phyloP scores from a whole-genome alignment of 2,113 vertebrate species.

The Actenoides lindsayi region DNA sequence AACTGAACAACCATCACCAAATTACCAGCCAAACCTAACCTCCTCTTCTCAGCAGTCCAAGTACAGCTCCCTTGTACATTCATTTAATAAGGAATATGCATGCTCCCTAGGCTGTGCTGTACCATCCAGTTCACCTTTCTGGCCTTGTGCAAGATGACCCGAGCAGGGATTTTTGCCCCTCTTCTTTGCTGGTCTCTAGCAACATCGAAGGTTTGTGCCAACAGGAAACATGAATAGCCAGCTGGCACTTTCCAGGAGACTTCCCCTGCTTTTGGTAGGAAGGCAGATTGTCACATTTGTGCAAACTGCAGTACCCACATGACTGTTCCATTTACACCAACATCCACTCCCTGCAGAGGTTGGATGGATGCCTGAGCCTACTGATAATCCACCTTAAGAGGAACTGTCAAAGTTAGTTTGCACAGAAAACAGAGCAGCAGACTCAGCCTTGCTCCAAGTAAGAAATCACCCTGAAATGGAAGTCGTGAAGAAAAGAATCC shows the following conservation, averaged over 20 bases:
- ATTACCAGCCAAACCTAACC: background rate
- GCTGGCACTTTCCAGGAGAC: background rate
- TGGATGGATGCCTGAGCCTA: background rate
- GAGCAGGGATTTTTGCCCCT: background rate
- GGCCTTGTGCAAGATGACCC: background rate
- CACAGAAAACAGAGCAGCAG: background rate
- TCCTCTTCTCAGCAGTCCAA: background rate
- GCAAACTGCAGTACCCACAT: background rate
- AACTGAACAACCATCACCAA: background rate
- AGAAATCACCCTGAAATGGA: background rate
- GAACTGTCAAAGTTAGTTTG: background rate
- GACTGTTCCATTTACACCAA: background rate
- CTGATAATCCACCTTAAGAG: background rate
- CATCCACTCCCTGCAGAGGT: background rate
- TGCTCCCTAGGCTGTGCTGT: background rate
- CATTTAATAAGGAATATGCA: background rate
- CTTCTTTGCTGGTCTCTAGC: background rate
- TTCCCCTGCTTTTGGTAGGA: background rate
- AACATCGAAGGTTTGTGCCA: background rate
- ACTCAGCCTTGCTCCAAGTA: background rate
- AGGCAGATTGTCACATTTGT: background rate
- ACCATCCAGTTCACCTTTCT: background rate
- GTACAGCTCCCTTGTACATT: background rate
- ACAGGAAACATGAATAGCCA: background rate
- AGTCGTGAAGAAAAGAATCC: background rate